Evolutionary conservation across 2,113 vertebrate genomes (phyloP).

Genomic region (Microtus pennsylvanicus): DNA sequence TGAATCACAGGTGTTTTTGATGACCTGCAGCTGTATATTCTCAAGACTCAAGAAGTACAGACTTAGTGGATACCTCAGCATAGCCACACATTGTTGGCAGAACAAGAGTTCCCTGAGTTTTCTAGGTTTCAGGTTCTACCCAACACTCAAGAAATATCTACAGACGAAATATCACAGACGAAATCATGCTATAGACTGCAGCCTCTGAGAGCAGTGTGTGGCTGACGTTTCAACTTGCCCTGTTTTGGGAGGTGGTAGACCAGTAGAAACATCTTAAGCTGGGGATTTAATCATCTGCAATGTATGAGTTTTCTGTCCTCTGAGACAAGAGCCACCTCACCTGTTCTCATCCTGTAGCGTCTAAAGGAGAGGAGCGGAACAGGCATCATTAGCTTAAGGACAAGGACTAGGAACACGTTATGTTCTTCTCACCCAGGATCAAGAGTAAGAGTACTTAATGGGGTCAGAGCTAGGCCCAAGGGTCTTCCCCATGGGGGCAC

Average conservation of each 20-base stretch:
- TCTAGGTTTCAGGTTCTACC: neutral
- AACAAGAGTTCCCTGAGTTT: neutral
- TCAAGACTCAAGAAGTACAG: neutral
- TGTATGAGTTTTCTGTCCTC: neutral
- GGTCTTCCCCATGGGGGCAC: neutral
- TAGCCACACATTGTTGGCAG: neutral
- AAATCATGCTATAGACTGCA: neutral
- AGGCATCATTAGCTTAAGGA: neutral
- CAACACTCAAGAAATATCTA: neutral
- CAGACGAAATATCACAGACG: neutral
- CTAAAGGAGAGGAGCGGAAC: neutral
- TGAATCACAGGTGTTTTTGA: neutral
- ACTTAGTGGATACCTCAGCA: too few species aligned
- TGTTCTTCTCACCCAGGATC: accelerated
- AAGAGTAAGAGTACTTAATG: neutral
- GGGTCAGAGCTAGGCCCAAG: neutral
- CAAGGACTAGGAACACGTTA: neutral
- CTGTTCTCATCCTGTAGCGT: neutral
- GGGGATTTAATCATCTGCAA: neutral
- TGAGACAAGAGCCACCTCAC: neutral
- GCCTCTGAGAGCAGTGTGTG: neutral
- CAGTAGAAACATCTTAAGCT: neutral
- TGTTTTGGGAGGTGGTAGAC: neutral
- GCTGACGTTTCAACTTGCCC: neutral
- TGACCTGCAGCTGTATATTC: neutral